phyloP scores from a whole-genome alignment of 2,797 vertebrate species.

The Scomberomorus guttatus region DNA sequence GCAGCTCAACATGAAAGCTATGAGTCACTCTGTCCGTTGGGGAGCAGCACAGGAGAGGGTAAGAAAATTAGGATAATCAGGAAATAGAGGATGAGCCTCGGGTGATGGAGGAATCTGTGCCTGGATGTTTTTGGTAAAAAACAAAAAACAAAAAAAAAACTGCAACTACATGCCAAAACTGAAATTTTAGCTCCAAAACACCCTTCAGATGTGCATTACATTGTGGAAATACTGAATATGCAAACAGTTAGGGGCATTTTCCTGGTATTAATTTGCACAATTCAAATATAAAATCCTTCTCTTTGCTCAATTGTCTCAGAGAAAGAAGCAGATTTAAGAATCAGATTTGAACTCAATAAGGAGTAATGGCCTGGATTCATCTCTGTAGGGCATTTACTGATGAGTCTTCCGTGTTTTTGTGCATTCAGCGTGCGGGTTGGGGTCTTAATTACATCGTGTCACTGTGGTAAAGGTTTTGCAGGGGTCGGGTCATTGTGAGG shows the following conservation, averaged over 20 bases:
- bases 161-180: not conserved
- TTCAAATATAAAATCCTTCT: not conserved
- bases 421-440: not conserved
- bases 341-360: not conserved
- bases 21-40: constrained; percentile 67
- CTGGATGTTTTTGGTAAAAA: constrained; percentile 11
- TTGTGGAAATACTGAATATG: not conserved
- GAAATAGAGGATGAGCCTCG: constrained; percentile 22
- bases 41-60: constrained; percentile 63
- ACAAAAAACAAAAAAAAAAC: no score
- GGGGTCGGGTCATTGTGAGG: constrained; percentile 2
- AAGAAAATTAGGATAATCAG: constrained; percentile 39
- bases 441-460: constrained; percentile 3
- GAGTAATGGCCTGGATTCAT: not conserved
- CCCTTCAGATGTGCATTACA: not conserved
- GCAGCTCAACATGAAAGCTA: constrained; percentile 78
- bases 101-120: constrained; percentile 7
- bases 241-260: not conserved
- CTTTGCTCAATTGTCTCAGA: not conserved
- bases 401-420: not conserved
- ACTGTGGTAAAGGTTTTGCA: not conserved
- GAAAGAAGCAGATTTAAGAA: not conserved
- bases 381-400: not conserved
- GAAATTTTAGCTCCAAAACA: not conserved
- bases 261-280: not conserved